These are phyloP conservation scores for Tiliacea citrago DNA, from an alignment of 2,888 invertebrate genomes.

Conservation along the genomic window DNA sequence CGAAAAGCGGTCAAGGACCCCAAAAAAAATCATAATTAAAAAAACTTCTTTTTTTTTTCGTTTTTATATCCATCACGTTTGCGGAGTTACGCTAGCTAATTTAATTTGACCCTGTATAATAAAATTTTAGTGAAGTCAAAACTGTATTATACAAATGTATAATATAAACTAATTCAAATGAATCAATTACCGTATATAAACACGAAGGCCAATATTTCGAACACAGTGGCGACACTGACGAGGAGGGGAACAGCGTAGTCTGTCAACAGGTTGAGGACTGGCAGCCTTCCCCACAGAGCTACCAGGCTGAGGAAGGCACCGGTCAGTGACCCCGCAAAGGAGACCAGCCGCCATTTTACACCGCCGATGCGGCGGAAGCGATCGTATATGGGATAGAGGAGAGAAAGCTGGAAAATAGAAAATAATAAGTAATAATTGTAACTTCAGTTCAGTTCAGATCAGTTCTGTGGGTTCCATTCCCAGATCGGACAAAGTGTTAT, in stretches of 20 bases:
- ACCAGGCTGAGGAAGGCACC: slow-evolving; percentile 72
- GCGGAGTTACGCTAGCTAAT: too few species aligned
- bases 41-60: too few species aligned
- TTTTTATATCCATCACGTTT: too few species aligned
- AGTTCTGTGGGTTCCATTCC: too few species aligned
- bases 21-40: too few species aligned
- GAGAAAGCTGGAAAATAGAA: slow-evolving; percentile 73
- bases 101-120: too few species aligned
- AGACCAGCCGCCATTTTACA: slow-evolving; percentile 77
- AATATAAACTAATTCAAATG: neutral
- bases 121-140: too few species aligned
- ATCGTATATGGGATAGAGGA: slow-evolving; percentile 81
- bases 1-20: too few species aligned
- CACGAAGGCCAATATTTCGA: slow-evolving; percentile 80
- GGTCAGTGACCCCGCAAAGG: slow-evolving; percentile 70
- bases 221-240: slow-evolving; percentile 72
- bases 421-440: slow-evolving; percentile 1
- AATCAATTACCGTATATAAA: slow-evolving; percentile 80
- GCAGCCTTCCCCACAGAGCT: slow-evolving; percentile 70
- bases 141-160: too few species aligned
- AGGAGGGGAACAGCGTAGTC: slow-evolving; percentile 79
- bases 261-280: slow-evolving; percentile 74
- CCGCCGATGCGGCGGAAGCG: slow-evolving; percentile 78
- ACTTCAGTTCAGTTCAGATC: too few species aligned
- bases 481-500: too few species aligned